phyloP scores from a whole-genome alignment of 2,888 invertebrate genomes.

The Adelognathus sp. region DNA sequence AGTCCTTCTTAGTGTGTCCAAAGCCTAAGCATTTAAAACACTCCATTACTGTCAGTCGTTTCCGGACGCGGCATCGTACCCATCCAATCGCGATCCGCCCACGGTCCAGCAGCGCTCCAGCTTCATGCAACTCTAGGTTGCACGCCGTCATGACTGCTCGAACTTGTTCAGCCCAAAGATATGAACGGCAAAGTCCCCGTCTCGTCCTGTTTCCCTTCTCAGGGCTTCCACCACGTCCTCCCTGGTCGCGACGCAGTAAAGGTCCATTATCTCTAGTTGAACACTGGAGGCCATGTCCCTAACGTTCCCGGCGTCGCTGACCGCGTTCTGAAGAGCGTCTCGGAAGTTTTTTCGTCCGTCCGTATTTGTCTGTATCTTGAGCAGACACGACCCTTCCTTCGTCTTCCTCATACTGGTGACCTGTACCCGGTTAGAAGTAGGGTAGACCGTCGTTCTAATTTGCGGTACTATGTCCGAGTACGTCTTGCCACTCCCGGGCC shows the following conservation, averaged over 20 bases:
- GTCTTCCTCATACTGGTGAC: background rate
- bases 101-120: conserved; percentile 4
- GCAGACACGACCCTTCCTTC: background rate
- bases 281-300: background rate
- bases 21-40: background rate
- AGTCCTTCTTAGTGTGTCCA: background rate
- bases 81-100: conserved; percentile 19
- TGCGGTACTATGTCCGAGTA: background rate
- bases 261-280: conserved; percentile 38
- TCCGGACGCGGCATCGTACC: background rate
- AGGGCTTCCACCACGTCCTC: conserved; percentile 23
- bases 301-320: background rate
- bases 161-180: conserved; percentile 23
- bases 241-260: conserved; percentile 22
- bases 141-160: background rate
- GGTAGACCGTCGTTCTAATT: background rate
- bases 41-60: background rate
- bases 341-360: background rate
- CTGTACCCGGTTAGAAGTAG: background rate
- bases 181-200: conserved; percentile 22
- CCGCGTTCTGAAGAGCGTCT: background rate
- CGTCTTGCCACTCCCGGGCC: background rate
- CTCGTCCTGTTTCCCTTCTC: conserved; percentile 19
- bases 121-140: conserved; percentile 18
- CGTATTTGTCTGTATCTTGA: background rate